A percentile compares a stretch with the other conserved stretches of the same genome.
These are phyloP conservation scores for Cairina moschata DNA, from an alignment of 2,113 vertebrate species.

Conservation along the genomic window DNA sequence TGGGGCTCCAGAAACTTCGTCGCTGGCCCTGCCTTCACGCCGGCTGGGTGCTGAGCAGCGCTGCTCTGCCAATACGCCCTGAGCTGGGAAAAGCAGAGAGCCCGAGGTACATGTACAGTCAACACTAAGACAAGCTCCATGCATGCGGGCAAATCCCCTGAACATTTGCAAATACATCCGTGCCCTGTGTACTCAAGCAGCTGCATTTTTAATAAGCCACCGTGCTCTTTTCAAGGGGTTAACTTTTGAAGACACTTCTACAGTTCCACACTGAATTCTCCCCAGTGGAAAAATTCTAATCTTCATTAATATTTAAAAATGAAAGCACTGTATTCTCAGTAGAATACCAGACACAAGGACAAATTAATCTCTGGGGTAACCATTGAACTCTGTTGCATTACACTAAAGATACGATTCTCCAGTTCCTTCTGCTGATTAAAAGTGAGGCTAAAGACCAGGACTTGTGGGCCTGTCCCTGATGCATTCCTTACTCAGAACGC, in stretches of 20 bases:
- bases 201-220: background rate
- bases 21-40: too few relatives aligned
- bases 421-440: background rate
- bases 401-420: rapidly evolving
- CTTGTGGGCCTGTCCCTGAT: rapidly evolving
- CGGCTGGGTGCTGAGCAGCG: rapidly evolving
- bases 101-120: rapidly evolving
- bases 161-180: rapidly evolving
- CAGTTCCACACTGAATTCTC: background rate
- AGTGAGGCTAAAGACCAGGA: background rate
- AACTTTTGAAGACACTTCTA: background rate
- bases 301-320: slow-evolving; percentile 41
- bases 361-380: background rate
- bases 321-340: background rate
- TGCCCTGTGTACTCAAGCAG: rapidly evolving
- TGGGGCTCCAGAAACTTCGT: too few relatives aligned
- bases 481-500: rapidly evolving
- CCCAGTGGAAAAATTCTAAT: background rate
- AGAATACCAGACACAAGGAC: background rate
- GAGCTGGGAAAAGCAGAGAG: background rate
- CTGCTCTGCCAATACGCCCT: rapidly evolving
- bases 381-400: background rate
- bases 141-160: rapidly evolving
- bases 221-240: background rate
- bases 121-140: rapidly evolving